These are phyloP conservation scores for Meandrina meandrites DNA, from an alignment of 92 coral and sea anemone species.

Conservation along the genomic window DNA sequence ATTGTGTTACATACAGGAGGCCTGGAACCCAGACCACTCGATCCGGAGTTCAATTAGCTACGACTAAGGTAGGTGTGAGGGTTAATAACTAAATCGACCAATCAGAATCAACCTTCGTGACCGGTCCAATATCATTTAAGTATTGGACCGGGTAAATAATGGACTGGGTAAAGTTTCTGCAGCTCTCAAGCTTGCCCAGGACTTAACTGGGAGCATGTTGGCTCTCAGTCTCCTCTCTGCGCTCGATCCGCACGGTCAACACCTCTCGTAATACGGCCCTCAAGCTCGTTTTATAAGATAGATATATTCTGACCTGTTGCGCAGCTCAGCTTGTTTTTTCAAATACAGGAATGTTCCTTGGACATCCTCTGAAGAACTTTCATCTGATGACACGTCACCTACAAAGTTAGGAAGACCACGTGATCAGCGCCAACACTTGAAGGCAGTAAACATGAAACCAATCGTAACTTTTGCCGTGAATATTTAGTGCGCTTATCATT, in stretches of 20 bases:
- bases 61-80: not conserved
- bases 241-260: too few species aligned
- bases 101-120: not conserved
- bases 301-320: conserved; percentile 67
- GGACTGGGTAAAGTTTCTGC: not conserved
- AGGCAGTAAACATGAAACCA: not conserved
- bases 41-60: not conserved
- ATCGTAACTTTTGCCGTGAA: not conserved
- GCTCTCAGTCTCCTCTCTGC: not conserved
- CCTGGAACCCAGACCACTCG: too few species aligned
- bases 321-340: conserved; percentile 82
- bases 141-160: not conserved
- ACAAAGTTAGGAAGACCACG: not conserved
- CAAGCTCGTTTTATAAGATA: not conserved
- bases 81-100: not conserved
- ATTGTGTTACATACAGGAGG: too few species aligned
- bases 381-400: conserved; percentile 77
- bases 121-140: too few species aligned
- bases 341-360: conserved; percentile 70
- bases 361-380: conserved; percentile 72
- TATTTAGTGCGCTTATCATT: too few species aligned
- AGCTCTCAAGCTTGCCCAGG: too few species aligned
- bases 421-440: not conserved
- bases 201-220: too few species aligned
- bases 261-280: not conserved